Evolutionary conservation across 2,797 vertebrate species (phyloP), one percentile per base, ranked within the genome.

Genomic region (Hippocampus kuda): DNA sequence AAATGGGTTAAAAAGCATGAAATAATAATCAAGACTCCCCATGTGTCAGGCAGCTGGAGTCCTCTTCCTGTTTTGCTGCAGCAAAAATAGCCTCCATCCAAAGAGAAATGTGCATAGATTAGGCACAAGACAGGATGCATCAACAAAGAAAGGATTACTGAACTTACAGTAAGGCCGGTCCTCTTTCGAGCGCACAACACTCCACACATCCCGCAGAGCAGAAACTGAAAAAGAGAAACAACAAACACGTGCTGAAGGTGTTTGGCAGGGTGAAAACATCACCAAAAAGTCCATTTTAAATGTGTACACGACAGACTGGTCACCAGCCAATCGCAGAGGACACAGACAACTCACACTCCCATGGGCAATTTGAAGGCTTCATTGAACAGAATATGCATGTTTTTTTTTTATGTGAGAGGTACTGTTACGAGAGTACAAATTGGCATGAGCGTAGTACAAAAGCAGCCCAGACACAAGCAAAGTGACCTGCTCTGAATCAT

Each of bases 131-230:
- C 49, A 10, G 18, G 48, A 49, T 20, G 15, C 56, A 54, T 22
- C 24, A n/a, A n/a, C 41, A 15, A 15, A 44, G 22, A 26, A 65
- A 30, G 13, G 30, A 60, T 59, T 60, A 34, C 26, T 18, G 57
- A 20, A 62, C 96, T 99, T 91, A 99, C 97, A 51, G 96, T 91
- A 75, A 98, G 94, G 84, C 96, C 97, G 34, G 96, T 95, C 84
- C 96, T 96, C 86, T 97, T 99, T 87, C 93, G 94, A 75, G 97
- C 96, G 11, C 97, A 99, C 78, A 98, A 76, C 85, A 99, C 92
- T 84, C 97, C 97, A 77, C 97, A 98, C 84, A 96, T 88, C 69
- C 97, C 96, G 79, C 97, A 99, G 81, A 98, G 87, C 66, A 99
- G 93, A 86, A 99, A 98, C 96, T 99, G 88, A 88, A 81, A 51